Evolutionary conservation across 2,113 vertebrate genomes (phyloP).

Genomic region (Cercopithecus mona): DNA sequence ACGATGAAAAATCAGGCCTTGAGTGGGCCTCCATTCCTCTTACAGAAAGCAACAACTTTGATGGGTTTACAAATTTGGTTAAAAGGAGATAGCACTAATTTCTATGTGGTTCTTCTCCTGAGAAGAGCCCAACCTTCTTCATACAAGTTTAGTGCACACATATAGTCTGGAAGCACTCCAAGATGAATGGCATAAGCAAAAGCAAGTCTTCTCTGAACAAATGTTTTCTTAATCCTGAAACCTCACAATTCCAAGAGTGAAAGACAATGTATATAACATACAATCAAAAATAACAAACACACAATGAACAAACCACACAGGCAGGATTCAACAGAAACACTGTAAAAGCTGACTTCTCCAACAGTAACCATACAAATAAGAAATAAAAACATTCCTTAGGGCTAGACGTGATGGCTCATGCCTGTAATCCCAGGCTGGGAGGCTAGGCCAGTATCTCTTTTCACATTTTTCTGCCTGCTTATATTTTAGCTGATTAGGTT

Average conservation of each 20-base stretch:
- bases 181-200: not conserved
- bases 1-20: not conserved
- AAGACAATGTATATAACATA: not conserved
- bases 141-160: not conserved
- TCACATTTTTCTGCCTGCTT: no score
- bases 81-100: not conserved
- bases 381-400: not conserved
- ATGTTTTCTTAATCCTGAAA: not conserved
- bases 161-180: not conserved
- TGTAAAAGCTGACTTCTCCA: not conserved
- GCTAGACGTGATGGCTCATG: no score
- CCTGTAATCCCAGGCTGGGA: no score
- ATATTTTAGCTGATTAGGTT: no score
- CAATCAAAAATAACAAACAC: not conserved
- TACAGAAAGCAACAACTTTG: not conserved
- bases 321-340: not conserved
- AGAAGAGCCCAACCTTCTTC: not conserved
- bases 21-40: not conserved
- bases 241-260: not conserved
- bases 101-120: not conserved
- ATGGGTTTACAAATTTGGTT: not conserved
- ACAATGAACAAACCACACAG: not conserved
- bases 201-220: not conserved
- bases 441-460: no score
- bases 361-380: not conserved